Evolutionary conservation across 2,113 vertebrate genomes (phyloP).

Genomic region (Nettapus auritus): DNA sequence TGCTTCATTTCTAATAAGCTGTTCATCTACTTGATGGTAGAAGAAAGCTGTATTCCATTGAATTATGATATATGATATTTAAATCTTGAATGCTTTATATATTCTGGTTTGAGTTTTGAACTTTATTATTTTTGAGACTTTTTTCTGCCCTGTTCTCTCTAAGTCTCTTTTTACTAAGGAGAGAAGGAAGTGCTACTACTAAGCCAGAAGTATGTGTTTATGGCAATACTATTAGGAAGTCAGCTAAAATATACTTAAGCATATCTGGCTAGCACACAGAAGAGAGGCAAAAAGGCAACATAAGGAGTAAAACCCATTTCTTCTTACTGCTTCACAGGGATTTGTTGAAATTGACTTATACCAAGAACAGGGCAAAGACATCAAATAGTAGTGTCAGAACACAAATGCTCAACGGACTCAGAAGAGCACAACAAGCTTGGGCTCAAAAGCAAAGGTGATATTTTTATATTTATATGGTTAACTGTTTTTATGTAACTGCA

Average conservation of each 20-base stretch:
- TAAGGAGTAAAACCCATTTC: background rate
- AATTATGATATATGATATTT: background rate
- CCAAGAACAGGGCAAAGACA: background rate
- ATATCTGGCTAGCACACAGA: background rate
- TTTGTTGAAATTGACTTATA: background rate
- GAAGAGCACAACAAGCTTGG: background rate
- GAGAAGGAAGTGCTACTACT: background rate
- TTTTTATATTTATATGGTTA: background rate
- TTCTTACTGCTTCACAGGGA: background rate
- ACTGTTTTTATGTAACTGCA: background rate
- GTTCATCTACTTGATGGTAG: background rate
- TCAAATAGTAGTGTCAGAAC: background rate
- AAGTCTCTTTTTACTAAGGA: background rate
- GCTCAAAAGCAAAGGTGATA: background rate
- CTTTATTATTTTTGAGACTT: background rate
- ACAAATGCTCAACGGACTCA: background rate
- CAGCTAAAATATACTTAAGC: background rate
- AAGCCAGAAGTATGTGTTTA: background rate
- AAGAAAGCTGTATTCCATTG: background rate
- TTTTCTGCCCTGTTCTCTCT: background rate
- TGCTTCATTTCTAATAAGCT: background rate
- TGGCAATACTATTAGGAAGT: background rate
- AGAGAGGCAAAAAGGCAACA: background rate
- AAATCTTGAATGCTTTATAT: background rate
- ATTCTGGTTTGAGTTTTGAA: background rate